phyloP scores from a whole-genome alignment of 2,797 vertebrate genomes.

The Lutjanus argentimaculatus region DNA sequence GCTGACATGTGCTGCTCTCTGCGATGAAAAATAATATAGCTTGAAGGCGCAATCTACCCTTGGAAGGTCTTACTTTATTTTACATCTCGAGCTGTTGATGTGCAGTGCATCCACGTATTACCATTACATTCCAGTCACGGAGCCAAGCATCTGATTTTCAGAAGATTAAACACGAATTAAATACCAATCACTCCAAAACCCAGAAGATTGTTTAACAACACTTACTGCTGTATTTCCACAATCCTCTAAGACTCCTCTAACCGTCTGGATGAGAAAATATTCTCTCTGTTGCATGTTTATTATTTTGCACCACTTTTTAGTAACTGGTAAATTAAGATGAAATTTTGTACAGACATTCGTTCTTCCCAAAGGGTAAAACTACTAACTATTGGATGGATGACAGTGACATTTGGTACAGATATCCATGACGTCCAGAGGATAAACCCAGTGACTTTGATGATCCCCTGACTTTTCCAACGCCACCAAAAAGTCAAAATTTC shows the following conservation, averaged over 20 bases:
- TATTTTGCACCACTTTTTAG: too few species aligned
- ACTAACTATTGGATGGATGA: not conserved
- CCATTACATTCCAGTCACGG: not conserved
- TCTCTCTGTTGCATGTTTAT: not conserved
- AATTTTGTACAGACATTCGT: not conserved
- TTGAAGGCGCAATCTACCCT: slow-evolving; percentile 23
- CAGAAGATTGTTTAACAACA: not conserved
- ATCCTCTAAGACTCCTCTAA: too few species aligned
- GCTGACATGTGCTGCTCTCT: slow-evolving; percentile 37
- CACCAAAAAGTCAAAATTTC: not conserved
- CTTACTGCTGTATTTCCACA: not conserved
- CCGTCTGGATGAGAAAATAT: not conserved
- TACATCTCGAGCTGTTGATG: not conserved
- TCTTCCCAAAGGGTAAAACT: not conserved
- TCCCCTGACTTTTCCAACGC: not conserved
- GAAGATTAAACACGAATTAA: slow-evolving; percentile 1
- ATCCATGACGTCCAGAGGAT: not conserved
- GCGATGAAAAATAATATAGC: slow-evolving; percentile 36
- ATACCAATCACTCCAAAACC: not conserved
- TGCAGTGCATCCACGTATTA: not conserved
- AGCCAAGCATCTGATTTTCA: not conserved
- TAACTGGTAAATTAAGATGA: not conserved
- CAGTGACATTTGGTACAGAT: too few species aligned
- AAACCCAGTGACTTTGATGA: not conserved
- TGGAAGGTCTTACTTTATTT: slow-evolving; percentile 3